A percentile compares a stretch with the other conserved stretches of the same genome.
Evolutionary conservation across 2,797 vertebrate genomes (phyloP).

Genomic region (Geotrypetes seraphini): DNA sequence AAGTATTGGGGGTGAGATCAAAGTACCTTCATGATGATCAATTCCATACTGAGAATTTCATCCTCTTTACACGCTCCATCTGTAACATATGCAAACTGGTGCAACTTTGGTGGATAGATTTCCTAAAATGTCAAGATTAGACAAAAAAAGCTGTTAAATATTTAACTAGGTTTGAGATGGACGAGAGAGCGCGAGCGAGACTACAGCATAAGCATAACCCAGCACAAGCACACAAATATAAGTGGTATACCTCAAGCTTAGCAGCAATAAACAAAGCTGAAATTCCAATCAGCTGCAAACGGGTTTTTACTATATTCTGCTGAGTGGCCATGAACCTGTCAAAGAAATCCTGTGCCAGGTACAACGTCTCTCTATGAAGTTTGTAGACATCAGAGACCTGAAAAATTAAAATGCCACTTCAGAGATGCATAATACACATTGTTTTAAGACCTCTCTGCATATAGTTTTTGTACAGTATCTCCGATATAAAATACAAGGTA

Average conservation of each 20-base stretch:
- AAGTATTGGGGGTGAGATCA: too few species aligned
- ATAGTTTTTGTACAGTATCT: too few species aligned
- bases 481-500: too few species aligned
- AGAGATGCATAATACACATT: too few species aligned
- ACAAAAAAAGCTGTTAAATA: not conserved
- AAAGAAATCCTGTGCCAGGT: conserved; percentile 91
- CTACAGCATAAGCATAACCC: too few species aligned
- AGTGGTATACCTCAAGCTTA: conserved; percentile 78
- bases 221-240: not conserved
- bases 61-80: conserved; percentile 90
- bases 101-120: conserved; percentile 91
- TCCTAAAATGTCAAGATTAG: conserved; percentile 57
- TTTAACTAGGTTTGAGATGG: not conserved
- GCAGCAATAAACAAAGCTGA: conserved; percentile 89
- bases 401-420: conserved; percentile 1
- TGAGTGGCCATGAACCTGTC: conserved; percentile 95
- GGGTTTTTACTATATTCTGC: conserved; percentile 75
- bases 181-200: not conserved
- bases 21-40: conserved; percentile 95
- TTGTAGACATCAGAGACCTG: conserved; percentile 93
- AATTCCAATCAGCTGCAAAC: conserved; percentile 90
- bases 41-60: conserved; percentile 87
- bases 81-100: conserved; percentile 92
- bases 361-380: conserved; percentile 89
- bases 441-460: not conserved